Percentiles rank a stretch among this genome's conserved stretches.
These are phyloP conservation scores for Zaprionus nigranus DNA, from an alignment of 1,140 invertebrate species.

Conservation along the genomic window DNA sequence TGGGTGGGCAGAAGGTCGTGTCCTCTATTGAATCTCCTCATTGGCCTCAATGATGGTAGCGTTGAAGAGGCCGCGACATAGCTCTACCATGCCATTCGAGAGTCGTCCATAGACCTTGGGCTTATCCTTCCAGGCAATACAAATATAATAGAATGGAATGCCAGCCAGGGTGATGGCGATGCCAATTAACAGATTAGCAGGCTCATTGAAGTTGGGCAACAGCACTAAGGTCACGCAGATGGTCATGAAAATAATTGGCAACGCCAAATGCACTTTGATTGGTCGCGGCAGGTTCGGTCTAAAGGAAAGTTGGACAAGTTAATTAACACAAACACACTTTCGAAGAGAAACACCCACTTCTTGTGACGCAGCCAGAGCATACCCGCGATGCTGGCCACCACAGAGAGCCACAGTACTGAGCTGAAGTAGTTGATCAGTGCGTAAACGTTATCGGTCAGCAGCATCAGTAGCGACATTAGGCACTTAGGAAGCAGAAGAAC, in stretches of 20 bases:
- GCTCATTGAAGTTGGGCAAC: constrained; percentile 91
- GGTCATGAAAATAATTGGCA: constrained; percentile 93
- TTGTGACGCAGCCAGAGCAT: constrained; percentile 91
- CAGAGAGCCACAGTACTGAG: constrained; percentile 92
- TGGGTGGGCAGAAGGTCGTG: no score
- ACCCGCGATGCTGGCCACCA: constrained; percentile 90
- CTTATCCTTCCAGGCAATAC: constrained; percentile 94
- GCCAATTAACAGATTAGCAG: constrained; percentile 93
- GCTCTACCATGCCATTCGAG: constrained; percentile 67
- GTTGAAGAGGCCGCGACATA: constrained; percentile 80
- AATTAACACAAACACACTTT: neutral
- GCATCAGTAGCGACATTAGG: constrained; percentile 89
- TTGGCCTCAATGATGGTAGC: constrained; percentile 79
- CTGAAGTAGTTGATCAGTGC: constrained; percentile 92
- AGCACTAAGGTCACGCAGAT: constrained; percentile 93
- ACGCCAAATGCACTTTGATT: constrained; percentile 91
- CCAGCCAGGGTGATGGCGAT: constrained; percentile 93
- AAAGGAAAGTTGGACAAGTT: constrained; percentile 9
- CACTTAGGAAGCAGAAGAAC: constrained; percentile 86
- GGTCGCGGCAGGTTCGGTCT: constrained; percentile 91
- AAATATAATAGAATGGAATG: constrained; percentile 95
- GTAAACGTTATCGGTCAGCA: constrained; percentile 89
- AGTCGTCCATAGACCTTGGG: constrained; percentile 74
- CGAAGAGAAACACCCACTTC: constrained; percentile 66
- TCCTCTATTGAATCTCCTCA: constrained; percentile 58